phyloP scores from a whole-genome alignment of 2,113 vertebrate species.

The Pelvicachromis taeniatus region DNA sequence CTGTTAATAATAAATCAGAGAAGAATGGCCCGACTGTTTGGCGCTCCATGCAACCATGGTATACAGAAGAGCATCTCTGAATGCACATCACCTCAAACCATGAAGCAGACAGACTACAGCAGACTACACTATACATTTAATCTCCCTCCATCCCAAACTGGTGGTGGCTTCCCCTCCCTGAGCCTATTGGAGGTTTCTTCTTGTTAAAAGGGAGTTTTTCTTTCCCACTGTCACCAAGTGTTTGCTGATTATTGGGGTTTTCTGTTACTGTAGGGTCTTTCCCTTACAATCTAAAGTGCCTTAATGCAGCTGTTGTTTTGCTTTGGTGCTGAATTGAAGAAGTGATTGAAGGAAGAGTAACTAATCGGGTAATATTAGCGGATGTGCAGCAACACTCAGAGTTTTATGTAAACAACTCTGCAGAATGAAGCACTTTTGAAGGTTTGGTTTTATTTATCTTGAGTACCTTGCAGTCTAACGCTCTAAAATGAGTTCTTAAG shows the following conservation, averaged over 20 bases:
- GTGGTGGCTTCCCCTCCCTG: background rate
- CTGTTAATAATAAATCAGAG: background rate
- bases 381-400: background rate
- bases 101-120: background rate
- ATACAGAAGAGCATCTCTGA: accelerated
- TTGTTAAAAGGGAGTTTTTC: accelerated
- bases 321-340: background rate
- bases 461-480: background rate
- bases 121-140: background rate
- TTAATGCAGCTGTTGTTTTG: background rate
- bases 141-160: background rate
- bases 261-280: no score
- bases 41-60: background rate
- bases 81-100: background rate
- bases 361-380: background rate
- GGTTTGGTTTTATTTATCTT: background rate
- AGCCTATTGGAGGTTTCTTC: accelerated
- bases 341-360: background rate
- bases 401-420: background rate
- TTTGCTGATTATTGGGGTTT: background rate
- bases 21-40: background rate
- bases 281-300: background rate
- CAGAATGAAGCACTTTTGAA: background rate
- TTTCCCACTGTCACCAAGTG: background rate
- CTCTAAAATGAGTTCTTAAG: background rate